Evolutionary conservation across 2,797 vertebrate species (phyloP), one percentile per base, ranked within the genome.

Genomic region (Spea hammondii): DNA sequence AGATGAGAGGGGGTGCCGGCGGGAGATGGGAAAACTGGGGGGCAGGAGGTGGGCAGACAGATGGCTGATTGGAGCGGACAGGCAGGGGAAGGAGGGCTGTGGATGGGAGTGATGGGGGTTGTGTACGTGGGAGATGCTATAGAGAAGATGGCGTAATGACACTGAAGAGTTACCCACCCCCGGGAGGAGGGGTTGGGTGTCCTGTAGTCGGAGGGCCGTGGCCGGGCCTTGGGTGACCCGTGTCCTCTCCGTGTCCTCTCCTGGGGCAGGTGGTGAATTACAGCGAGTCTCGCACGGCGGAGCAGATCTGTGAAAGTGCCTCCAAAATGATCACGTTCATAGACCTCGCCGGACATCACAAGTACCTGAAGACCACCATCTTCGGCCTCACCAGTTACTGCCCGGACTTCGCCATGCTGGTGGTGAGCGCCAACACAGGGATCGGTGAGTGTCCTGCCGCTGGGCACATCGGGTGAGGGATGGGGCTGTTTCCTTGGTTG

Each of bases 271-370:
- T 99, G 65, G 95, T 99, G 83, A 99, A 99, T 91, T 98, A 99
- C 91, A 98, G 96, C 1, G 97, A 96, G 80, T 98, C 97, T 0
- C 92, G 96, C 65, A 96, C 97, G 0, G 96, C 97, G 0, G 97
- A 99, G 88, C 94, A 98, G 85, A 99, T 99, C 89, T 99, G 97
- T 48, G 97, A 99, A 88, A 96, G 93, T 84, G 96, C 97, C 17
- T 99, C 97, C 76, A 99, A 99, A 88, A 98, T 99, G 97, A 98
- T 99, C 91, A 99, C 97, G 69, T 99, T 99, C 88, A 98, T 99
- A 47, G 97, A 99, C 83, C 89, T 99, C 86, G 97, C 97, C 9
- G 97, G 97, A 12, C 97, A 99, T 88, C 96, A 98, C 87, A 98
- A 98, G 79, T 99, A 99, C 87, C 89, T 99, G 83, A 98, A 97